Evolutionary conservation across 2,797 vertebrate genomes (phyloP).

Genomic region (Silurus aristotelis): DNA sequence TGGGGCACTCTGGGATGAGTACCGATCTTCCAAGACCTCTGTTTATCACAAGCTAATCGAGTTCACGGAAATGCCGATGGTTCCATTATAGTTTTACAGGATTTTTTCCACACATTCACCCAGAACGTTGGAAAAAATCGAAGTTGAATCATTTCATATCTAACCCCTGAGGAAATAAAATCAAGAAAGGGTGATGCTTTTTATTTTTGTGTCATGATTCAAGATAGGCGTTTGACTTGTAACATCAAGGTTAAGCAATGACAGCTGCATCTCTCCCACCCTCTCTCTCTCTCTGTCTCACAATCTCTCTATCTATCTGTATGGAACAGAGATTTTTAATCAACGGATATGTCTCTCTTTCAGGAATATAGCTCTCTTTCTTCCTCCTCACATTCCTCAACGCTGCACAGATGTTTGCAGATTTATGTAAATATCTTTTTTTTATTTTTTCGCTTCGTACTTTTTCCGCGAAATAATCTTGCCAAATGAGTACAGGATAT

Average conservation of each 20-base stretch:
- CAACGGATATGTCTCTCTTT: not conserved
- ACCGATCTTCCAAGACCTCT: not conserved
- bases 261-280: not conserved
- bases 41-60: not conserved
- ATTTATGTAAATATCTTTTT: constrained; percentile 13
- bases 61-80: too few relatives aligned
- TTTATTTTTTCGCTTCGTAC: not conserved
- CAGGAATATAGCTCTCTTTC: not conserved
- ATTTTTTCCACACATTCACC: not conserved
- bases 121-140: not conserved
- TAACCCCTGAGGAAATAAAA: not conserved
- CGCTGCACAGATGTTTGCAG: constrained; percentile 12
- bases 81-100: not conserved
- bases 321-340: not conserved
- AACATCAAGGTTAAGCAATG: constrained; percentile 32
- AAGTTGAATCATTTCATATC: not conserved
- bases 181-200: not conserved
- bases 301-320: not conserved
- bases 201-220: constrained; percentile 1
- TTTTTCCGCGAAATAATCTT: not conserved
- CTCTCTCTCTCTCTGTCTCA: not conserved
- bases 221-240: not conserved
- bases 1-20: not conserved
- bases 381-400: not conserved
- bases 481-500: constrained; percentile 29